phyloP scores from a whole-genome alignment of 2,797 vertebrate genomes.

The Orientallactaga sibirica region DNA sequence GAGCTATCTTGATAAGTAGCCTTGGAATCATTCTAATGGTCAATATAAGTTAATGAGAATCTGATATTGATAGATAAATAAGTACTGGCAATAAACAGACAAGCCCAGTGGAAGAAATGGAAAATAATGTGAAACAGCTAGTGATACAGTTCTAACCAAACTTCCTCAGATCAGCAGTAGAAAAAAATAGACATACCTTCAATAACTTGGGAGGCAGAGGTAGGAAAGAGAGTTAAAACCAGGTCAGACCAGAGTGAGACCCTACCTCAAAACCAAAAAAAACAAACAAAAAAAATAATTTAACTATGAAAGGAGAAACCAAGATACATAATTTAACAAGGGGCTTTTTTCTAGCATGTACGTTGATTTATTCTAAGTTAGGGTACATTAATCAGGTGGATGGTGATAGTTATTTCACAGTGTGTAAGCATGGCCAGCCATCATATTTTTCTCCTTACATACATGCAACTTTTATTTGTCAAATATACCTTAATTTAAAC shows the following conservation, averaged over 20 bases:
- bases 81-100: background rate
- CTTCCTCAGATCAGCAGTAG: background rate
- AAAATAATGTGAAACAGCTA: background rate
- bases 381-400: background rate
- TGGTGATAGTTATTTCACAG: background rate
- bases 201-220: background rate
- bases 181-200: background rate
- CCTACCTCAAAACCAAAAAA: too few species aligned
- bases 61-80: background rate
- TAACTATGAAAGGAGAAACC: background rate
- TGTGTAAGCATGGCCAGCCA: background rate
- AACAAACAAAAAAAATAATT: too few species aligned
- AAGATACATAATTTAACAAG: background rate
- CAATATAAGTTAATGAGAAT: background rate
- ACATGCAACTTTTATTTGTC: background rate
- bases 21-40: background rate
- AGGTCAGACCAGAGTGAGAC: too few species aligned
- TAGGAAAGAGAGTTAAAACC: too few species aligned
- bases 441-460: background rate
- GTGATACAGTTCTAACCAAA: background rate
- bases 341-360: background rate
- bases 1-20: background rate
- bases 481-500: background rate
- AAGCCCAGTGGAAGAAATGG: background rate
- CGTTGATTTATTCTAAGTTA: background rate